A percentile compares a stretch with the other conserved stretches of the same genome.
Evolutionary conservation across 2,888 invertebrate species (phyloP).

Genomic region (Hypolimnas misippus): DNA sequence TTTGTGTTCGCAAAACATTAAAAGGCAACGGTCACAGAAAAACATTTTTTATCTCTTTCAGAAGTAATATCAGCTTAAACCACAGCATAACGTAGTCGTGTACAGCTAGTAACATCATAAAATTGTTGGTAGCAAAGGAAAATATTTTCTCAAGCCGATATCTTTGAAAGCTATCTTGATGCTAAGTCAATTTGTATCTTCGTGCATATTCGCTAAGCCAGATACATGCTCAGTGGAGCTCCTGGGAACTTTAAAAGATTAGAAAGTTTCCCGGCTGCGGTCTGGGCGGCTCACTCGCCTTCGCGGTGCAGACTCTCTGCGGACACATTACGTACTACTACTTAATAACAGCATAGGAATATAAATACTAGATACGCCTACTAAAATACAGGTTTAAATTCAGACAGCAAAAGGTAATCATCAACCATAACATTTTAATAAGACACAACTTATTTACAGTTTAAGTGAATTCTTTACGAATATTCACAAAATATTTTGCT

Average conservation of each 20-base stretch:
- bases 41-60: background rate
- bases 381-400: background rate
- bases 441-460: too few relatives aligned
- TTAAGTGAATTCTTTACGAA: too few relatives aligned
- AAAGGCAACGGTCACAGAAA: too few relatives aligned
- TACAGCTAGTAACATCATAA: background rate
- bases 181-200: conserved; percentile 9
- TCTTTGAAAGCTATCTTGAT: background rate
- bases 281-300: conserved; percentile 7
- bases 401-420: background rate
- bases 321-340: conserved; percentile 7
- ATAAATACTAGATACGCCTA: background rate
- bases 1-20: too few relatives aligned
- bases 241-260: conserved; percentile 13
- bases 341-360: background rate
- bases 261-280: conserved; percentile 10
- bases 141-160: background rate
- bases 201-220: conserved; percentile 8
- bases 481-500: too few relatives aligned
- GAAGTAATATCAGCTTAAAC: background rate
- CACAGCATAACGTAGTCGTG: background rate
- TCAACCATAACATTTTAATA: too few relatives aligned
- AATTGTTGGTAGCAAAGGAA: background rate
- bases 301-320: conserved; percentile 1
- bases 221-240: conserved; percentile 8